Evolutionary conservation across 2,113 vertebrate species (phyloP), one percentile per base, ranked within the genome.

Genomic region (Trachemys scripta): DNA sequence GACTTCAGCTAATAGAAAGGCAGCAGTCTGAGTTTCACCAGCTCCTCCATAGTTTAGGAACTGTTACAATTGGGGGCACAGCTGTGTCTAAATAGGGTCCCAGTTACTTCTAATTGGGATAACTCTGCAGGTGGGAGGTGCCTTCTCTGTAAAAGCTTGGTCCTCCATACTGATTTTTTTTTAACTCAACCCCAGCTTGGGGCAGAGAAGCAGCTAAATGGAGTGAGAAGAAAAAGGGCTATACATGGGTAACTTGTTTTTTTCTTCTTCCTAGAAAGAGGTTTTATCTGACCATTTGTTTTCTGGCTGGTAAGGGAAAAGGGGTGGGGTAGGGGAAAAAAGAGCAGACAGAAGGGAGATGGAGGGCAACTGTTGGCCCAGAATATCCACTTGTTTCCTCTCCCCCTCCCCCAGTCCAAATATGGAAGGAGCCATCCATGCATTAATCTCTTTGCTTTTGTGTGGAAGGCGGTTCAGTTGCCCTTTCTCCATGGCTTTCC

Each of bases 221-320:
- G 51, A 49, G 78, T 5, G 79, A 87, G 75, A 93, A 90, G 87
- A 90, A 56, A 94, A 93, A 84, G 56, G 51, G 17, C 42, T 80
- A 93, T 25, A 17, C 56, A 49, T 29, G 25, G 93, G 80, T 35
- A 85, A 78, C 25, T 35, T 51, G 14, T 16, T 88, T 85, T 80
- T 87, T 59, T 59, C 2, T 35, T 56, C 29, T 62, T 31, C 29
- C 59, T 3, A 59, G 57, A 79, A 94, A 94, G 22, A 11, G 4
- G 3, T 38, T 92, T 93, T 96, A 88, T 92, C 92, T 97, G 95
- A 54, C 93, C 85, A 72, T 88, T 84, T 92, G 31, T 57, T 93
- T 86, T 62, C 45, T 29, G 88, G 49, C 53, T 25, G 35, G 65
- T 31, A 38, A 53, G 35, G 80, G 56, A 91, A 88, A 92, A 56